Conservation (phyloP, 2,888 invertebrate species). For the Philereme vetulata region DNA sequence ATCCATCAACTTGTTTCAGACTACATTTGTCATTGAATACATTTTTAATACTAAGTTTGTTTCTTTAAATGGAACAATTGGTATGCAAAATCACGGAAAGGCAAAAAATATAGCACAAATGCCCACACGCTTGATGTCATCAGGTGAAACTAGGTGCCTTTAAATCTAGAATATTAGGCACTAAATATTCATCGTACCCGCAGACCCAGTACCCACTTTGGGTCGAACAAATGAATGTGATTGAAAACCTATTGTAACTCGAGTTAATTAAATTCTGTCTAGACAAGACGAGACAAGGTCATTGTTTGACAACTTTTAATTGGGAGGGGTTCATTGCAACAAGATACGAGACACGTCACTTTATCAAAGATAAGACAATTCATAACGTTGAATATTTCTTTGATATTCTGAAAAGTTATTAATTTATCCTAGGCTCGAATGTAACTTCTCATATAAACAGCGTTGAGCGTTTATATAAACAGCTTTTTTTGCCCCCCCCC, state of each 20-base stretch:
- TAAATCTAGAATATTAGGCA: slow-evolving; percentile 8
- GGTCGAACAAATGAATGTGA: slow-evolving; percentile 5
- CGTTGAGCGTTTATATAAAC: too few relatives aligned
- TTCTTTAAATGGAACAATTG: slow-evolving; percentile 1
- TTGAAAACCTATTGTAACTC: slow-evolving; percentile 2
- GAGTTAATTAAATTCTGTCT: slow-evolving; percentile 10
- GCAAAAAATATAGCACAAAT: slow-evolving; percentile 10
- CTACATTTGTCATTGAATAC: too few relatives aligned
- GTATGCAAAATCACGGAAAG: slow-evolving; percentile 11
- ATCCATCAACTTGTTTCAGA: too few relatives aligned
- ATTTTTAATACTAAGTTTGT: neutral
- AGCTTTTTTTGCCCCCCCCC: too few relatives aligned
- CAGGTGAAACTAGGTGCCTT: neutral
- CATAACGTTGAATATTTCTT: too few relatives aligned
- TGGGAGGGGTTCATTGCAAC: neutral
- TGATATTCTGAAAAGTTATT: too few relatives aligned
- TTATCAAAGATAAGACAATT: too few relatives aligned
- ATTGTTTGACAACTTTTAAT: slow-evolving; percentile 3
- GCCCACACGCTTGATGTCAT: slow-evolving; percentile 17
- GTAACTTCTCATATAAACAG: too few relatives aligned
- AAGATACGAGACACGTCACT: neutral
- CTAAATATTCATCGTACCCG: slow-evolving; percentile 21
- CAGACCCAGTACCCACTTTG: neutral
- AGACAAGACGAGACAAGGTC: slow-evolving; percentile 1
- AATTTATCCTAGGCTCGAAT: too few relatives aligned